Percentiles rank a stretch among this genome's conserved stretches.
These are phyloP conservation scores for Tipula unca DNA, from an alignment of 2,888 invertebrate species.

Conservation along the genomic window DNA sequence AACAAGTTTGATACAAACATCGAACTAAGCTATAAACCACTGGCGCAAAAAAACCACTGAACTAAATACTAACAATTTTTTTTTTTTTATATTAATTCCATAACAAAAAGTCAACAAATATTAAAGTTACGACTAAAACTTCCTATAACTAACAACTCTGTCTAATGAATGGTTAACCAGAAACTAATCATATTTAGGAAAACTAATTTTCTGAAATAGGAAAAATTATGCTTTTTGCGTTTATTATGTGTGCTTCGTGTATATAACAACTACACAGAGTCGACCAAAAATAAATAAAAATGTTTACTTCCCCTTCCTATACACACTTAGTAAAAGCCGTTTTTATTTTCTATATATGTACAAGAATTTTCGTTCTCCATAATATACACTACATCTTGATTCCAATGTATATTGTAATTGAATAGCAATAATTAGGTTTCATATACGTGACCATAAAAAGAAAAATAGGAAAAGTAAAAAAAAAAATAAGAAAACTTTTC, in stretches of 20 bases:
- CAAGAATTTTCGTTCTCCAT: too few species aligned
- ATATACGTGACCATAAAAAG: background rate
- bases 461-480: too few species aligned
- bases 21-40: too few species aligned
- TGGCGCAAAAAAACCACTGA: too few species aligned
- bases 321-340: background rate
- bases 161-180: background rate
- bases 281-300: background rate
- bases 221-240: background rate
- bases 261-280: background rate
- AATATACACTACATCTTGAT: background rate
- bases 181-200: background rate
- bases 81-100: background rate
- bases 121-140: background rate
- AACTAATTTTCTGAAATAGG: background rate
- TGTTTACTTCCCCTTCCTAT: background rate
- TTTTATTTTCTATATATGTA: background rate
- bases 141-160: background rate
- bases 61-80: background rate
- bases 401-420: slow-evolving; percentile 3
- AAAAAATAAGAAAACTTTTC: too few species aligned
- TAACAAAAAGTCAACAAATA: background rate
- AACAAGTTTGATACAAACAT: too few species aligned
- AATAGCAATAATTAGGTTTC: slow-evolving; percentile 14
- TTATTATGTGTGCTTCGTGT: background rate